Evolutionary conservation across 2,113 vertebrate species (phyloP).

Genomic region (Siphamia tubifer): DNA sequence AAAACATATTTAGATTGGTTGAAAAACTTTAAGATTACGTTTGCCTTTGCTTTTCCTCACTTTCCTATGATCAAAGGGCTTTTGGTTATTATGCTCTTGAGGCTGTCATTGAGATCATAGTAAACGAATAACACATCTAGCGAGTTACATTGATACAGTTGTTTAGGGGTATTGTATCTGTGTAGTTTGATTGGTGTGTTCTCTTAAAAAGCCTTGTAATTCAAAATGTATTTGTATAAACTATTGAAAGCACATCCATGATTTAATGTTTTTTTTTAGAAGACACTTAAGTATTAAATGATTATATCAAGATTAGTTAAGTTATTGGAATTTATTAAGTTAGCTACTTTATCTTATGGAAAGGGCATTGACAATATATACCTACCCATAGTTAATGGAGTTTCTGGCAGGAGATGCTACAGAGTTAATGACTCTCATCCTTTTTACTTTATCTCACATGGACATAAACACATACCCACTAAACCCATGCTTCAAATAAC

Average conservation of each 20-base stretch:
- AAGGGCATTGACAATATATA: background rate
- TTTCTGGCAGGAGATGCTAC: background rate
- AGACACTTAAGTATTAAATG: background rate
- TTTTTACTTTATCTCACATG: background rate
- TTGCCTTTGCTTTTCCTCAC: background rate
- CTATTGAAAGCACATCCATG: background rate
- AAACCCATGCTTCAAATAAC: background rate
- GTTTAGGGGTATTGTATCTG: background rate
- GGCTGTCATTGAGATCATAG: too few relatives aligned
- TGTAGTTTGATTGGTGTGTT: too few relatives aligned
- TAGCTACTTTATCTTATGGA: background rate
- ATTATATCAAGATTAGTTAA: background rate
- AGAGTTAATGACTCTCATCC: too few relatives aligned
- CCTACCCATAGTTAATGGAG: background rate
- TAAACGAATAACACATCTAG: too few relatives aligned
- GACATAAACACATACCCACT: background rate
- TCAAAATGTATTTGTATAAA: too few relatives aligned
- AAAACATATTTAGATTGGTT: constrained; percentile 21
- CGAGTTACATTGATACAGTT: background rate
- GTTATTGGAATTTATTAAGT: background rate
- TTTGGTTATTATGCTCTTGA: too few relatives aligned
- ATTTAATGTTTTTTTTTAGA: background rate
- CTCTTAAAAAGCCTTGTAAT: too few relatives aligned
- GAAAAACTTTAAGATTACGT: constrained; percentile 18
- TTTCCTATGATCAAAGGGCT: background rate